A percentile compares a stretch with the other conserved stretches of the same genome.
Conservation (phyloP, 2,888 invertebrate genomes). For the Spodoptera exigua region DNA sequence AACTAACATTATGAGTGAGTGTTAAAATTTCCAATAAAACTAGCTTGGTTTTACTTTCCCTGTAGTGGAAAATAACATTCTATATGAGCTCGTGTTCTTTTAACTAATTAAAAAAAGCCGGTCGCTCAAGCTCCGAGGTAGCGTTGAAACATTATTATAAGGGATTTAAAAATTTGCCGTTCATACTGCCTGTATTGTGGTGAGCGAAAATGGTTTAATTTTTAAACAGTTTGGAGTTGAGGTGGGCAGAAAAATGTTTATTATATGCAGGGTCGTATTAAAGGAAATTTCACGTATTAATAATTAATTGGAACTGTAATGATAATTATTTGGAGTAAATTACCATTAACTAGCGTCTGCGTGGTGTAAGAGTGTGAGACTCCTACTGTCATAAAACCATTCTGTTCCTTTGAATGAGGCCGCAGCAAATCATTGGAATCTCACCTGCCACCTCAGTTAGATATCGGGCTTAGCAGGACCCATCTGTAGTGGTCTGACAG, state of each 20-base stretch:
- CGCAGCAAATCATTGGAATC: too few relatives aligned
- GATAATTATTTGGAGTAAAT: too few relatives aligned
- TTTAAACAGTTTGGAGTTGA: background rate
- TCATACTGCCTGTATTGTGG: background rate
- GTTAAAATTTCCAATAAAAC: background rate
- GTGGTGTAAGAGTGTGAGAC: too few relatives aligned
- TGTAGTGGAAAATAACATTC: slow-evolving; percentile 20
- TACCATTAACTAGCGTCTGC: too few relatives aligned
- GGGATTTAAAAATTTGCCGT: slow-evolving; percentile 5
- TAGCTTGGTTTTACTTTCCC: slow-evolving; percentile 10
- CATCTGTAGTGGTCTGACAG: too few relatives aligned
- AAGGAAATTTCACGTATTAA: too few relatives aligned
- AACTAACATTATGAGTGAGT: slow-evolving; percentile 3
- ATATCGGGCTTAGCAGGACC: too few relatives aligned
- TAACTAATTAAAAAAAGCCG: slow-evolving; percentile 29
- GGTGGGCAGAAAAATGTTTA: background rate
- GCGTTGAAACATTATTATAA: slow-evolving; percentile 29
- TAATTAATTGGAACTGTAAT: too few relatives aligned
- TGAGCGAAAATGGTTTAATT: background rate
- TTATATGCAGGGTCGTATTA: too few relatives aligned
- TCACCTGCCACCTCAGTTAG: too few relatives aligned
- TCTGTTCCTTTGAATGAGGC: too few relatives aligned
- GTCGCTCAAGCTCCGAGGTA: slow-evolving; percentile 3
- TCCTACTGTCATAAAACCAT: too few relatives aligned
- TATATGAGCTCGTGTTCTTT: slow-evolving; percentile 23